Base-by-base conservation (phyloP, 2,113 vertebrate genomes). In the Columba livia region DNA sequence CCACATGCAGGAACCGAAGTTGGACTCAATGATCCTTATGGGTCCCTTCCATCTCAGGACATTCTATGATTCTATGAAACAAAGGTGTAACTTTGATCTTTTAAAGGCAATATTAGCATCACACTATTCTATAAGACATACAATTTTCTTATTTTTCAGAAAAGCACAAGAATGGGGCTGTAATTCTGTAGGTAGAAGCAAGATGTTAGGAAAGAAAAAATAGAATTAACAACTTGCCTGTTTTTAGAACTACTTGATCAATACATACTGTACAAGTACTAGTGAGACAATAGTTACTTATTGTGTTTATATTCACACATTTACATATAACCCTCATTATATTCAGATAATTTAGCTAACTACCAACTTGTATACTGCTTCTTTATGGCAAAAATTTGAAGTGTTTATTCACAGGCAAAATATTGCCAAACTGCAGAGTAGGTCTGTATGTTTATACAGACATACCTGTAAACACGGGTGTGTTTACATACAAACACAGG, bases 211-310 rank as follows among this genome's bases (percentile, higher is more conserved):
- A 86, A 88, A 94, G 48, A 86, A 95, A 93, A 88, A 62, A 53
- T 20, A 58, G n/a, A 79, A 61, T 83, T 80, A 74, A 57, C 47
- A 77, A 62, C 79, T 94, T 69, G 31, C 44, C 3, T 62, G 32
- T 47, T 95, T 94, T 94, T 94, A 94, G 91, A 93, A 90, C 72
- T 88, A 32, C 53, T 85, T 69, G 67, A 92, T 95, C 77, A 88
- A 75, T 80, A 90, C 24, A 56, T 86, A 91, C 71, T 87, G 47
- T 94, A 60, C 62, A 83, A 79, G 87, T 90, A 84, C 62, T 84
- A 88, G 73, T 42, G 60, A 91, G 34, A 78, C 36, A 70, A 73
- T 66, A 85, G 94, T 86, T 86, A 60, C 40, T 67, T 86, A 78
- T 53, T 88, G 28, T 26, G 5, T 56, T 2, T 6, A 83, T 20